These are phyloP conservation scores for Pseudococcus jackbeardsleyi DNA, from an alignment of 2,888 invertebrate genomes.

Conservation along the genomic window DNA sequence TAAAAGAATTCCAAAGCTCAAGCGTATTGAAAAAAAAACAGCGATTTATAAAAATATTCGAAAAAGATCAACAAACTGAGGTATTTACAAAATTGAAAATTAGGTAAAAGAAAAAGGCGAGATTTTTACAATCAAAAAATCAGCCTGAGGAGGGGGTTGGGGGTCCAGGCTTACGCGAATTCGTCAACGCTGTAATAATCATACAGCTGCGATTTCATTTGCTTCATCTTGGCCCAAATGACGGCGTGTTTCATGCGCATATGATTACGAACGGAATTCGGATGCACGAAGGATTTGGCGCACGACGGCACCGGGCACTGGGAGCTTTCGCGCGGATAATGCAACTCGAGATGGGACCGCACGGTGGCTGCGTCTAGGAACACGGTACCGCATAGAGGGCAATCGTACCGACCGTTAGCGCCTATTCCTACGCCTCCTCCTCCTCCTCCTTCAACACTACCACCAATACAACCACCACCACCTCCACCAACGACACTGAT, in stretches of 20 bases:
- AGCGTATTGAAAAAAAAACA: background rate
- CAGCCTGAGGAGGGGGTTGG: background rate
- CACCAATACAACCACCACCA: constrained; percentile 68
- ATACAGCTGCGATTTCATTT: constrained; percentile 72
- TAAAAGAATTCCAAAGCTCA: constrained; percentile 29
- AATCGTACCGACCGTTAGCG: constrained; percentile 70
- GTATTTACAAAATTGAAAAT: background rate
- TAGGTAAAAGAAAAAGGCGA: background rate
- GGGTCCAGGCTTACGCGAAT: background rate
- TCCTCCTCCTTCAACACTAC: constrained; percentile 71
- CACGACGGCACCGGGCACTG: constrained; percentile 82
- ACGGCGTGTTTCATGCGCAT: constrained; percentile 86
- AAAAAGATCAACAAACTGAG: background rate
- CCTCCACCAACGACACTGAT: constrained; percentile 69
- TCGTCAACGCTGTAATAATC: constrained; percentile 17
- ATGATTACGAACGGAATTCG: constrained; percentile 89
- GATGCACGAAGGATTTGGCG: constrained; percentile 83
- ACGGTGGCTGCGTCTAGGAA: constrained; percentile 78
- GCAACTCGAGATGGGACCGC: constrained; percentile 83
- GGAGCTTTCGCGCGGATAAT: constrained; percentile 88
- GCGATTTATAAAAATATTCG: background rate
- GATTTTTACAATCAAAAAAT: background rate
- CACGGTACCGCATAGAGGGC: constrained; percentile 81
- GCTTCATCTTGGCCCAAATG: constrained; percentile 88
- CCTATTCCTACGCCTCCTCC: constrained; percentile 69